Evolutionary conservation across 92 coral and sea anemone species (phyloP), one percentile per base, ranked within the genome.

Genomic region (Porites rus): DNA sequence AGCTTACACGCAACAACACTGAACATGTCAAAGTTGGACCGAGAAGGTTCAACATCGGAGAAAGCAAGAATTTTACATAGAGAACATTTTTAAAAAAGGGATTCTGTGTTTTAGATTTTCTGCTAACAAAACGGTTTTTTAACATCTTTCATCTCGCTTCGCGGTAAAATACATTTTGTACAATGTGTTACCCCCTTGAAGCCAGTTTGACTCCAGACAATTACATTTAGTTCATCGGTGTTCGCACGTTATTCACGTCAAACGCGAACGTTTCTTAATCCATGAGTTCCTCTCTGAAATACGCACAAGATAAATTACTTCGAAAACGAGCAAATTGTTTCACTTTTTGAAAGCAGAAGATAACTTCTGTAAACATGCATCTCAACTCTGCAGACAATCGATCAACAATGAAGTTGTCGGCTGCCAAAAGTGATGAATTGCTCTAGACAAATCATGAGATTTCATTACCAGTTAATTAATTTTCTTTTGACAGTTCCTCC

Each of bases 401-500:
- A 64, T 83, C 87, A 83, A 52, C 87, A 74, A 28, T 9, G 46
- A 8, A 8, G 14, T 19, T 83, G 87, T 74, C 87, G 87, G 87
- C 87, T 83, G 87, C 76, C 87, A 75, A 14, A 20, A 52, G 72
- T 83, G 80, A 83, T 83, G 87, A 50, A 83, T 83, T 12, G 65
- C 64, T 28, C 53, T 52, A 74, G 80, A 63, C 74, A 12, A 16
- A 65, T 65, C 63, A 73, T 83, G 73, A 61, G 50, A 61, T 83
- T 74, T 83, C 87, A 73, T 83, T 83, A 83, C 62, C 80, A 83
- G 87, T 73, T 74, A 83, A 83, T 83, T 83, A 83, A 83, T 83
- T 74, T 73, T 20, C 87, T 83, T 81, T 83, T 83, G 87, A 83
- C 87, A 74, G 87, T 62, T 83, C 43, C 80, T 74, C 16, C 16